phyloP scores from a whole-genome alignment of 2,888 invertebrate genomes.

The Sesamia inferens region DNA sequence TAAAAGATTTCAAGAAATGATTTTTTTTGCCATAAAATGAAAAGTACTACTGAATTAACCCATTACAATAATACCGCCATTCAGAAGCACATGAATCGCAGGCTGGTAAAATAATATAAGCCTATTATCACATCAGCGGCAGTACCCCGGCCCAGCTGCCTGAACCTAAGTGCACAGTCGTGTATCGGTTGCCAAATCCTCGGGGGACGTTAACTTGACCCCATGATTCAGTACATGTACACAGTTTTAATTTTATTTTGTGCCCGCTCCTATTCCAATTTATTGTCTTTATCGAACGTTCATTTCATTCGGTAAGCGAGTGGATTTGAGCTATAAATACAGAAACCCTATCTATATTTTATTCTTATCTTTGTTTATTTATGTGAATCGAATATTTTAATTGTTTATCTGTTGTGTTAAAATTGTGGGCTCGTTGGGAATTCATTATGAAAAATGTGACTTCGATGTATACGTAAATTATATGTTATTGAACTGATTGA shows the following conservation, averaged over 20 bases:
- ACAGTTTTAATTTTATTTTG: conserved; percentile 86
- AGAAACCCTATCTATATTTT: conserved; percentile 34
- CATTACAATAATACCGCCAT: conserved; percentile 56
- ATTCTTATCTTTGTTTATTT: conserved; percentile 55
- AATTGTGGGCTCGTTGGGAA: conserved; percentile 17
- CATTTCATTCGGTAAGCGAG: conserved; percentile 71
- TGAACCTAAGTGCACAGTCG: conserved; percentile 86
- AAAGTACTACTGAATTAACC: conserved; percentile 39
- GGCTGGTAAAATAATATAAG: conserved; percentile 55
- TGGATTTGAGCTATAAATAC: conserved; percentile 40
- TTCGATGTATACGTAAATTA: conserved; percentile 17
- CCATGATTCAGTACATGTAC: conserved; percentile 83
- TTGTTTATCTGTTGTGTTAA: conserved; percentile 37
- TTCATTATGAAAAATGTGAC: conserved; percentile 31
- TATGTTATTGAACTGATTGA: conserved; percentile 1
- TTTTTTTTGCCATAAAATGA: conserved; percentile 34
- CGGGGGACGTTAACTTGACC: conserved; percentile 75
- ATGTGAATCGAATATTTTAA: conserved; percentile 34
- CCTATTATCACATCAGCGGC: conserved; percentile 57
- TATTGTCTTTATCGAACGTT: conserved; percentile 79
- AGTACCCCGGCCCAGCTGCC: conserved; percentile 62
- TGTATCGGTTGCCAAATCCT: conserved; percentile 89
- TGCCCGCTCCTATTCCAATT: conserved; percentile 75
- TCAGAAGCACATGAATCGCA: conserved; percentile 61
- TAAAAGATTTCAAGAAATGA: conserved; percentile 32